Conservation (phyloP, 2,113 vertebrate genomes). For the Pteropus alecto region DNA sequence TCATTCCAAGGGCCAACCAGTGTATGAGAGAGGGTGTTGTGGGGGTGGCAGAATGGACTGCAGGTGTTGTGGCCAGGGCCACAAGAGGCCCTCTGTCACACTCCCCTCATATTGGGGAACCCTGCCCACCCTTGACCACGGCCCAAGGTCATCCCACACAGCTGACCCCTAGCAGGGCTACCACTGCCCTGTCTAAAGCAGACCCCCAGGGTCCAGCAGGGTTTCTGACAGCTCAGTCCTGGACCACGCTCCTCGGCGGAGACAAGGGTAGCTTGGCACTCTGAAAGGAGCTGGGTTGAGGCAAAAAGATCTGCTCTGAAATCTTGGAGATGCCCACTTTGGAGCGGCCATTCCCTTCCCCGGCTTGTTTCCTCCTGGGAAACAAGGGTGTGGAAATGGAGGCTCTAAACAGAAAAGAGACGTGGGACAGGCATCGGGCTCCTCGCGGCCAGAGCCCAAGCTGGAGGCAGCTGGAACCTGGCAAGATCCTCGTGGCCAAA, state of each 20-base stretch:
- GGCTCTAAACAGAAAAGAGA: background rate
- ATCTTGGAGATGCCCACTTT: background rate
- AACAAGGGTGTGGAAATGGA: background rate
- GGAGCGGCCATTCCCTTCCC: background rate
- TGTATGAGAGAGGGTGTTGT: fast-evolving
- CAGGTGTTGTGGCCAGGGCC: fast-evolving
- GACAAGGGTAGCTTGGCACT: fast-evolving
- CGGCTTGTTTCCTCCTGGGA: background rate
- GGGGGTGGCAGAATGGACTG: background rate
- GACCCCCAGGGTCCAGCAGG: background rate
- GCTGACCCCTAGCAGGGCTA: background rate
- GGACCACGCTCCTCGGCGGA: fast-evolving
- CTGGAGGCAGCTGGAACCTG: background rate
- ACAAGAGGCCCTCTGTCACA: background rate
- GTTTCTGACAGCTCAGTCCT: background rate
- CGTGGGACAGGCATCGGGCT: background rate
- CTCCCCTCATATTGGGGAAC: background rate
- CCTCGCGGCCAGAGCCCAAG: background rate
- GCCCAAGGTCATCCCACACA: background rate
- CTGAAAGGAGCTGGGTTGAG: background rate
- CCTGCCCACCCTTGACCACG: background rate
- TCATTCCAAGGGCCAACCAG: background rate
- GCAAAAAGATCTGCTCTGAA: background rate
- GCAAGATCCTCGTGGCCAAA: fast-evolving
- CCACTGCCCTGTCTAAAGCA: background rate